A percentile compares a stretch with the other conserved stretches of the same genome.
These are phyloP conservation scores for Pomatorhinus ruficollis DNA, from an alignment of 2,113 vertebrate genomes.

Conservation along the genomic window DNA sequence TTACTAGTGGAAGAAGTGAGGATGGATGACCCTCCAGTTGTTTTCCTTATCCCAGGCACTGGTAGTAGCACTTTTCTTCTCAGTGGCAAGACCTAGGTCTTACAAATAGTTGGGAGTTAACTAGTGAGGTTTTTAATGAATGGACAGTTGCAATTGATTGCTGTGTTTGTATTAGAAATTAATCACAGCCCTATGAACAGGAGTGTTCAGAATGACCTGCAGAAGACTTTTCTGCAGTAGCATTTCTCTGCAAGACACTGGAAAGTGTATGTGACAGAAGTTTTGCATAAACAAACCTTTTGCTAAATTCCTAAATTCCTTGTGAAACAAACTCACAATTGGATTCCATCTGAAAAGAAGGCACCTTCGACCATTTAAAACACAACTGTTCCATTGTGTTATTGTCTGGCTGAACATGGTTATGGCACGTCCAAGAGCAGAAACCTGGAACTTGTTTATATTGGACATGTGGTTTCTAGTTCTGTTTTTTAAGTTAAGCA, in stretches of 20 bases:
- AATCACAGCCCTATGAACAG: not conserved
- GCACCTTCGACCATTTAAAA: constrained; percentile 12
- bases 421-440: constrained; percentile 26
- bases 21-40: not conserved
- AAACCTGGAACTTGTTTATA: constrained; percentile 40
- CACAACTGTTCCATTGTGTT: constrained; percentile 20
- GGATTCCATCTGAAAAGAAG: not conserved
- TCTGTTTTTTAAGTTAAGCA: constrained; percentile 58
- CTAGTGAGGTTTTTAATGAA: not conserved
- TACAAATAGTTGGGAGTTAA: not conserved
- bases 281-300: not conserved
- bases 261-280: not conserved
- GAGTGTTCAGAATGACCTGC: not conserved
- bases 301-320: not conserved
- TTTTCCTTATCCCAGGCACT: not conserved
- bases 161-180: not conserved
- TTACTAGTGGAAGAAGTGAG: not conserved
- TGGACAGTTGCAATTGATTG: not conserved
- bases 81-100: not conserved
- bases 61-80: not conserved
- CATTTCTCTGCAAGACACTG: not conserved
- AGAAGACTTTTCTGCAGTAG: not conserved
- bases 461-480: constrained; percentile 47
- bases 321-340: not conserved
- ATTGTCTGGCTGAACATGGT: constrained; percentile 38